A percentile compares a stretch with the other conserved stretches of the same genome.
These are phyloP conservation scores for Rhamnusium bicolor DNA, from an alignment of 2,888 invertebrate genomes.

Conservation along the genomic window DNA sequence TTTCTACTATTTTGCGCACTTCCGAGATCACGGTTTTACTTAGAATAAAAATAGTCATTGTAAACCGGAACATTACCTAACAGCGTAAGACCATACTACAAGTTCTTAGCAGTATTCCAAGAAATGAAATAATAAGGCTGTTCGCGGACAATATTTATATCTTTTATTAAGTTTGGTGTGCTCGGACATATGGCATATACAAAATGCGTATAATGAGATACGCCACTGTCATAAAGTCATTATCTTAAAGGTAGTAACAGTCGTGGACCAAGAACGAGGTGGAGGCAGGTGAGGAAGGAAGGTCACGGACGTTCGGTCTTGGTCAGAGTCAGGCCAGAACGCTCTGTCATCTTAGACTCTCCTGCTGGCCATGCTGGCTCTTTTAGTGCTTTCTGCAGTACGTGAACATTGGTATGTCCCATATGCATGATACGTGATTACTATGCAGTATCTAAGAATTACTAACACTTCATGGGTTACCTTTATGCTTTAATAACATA, in stretches of 20 bases:
- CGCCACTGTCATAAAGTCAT: conserved; percentile 34
- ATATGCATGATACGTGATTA: conserved; percentile 1
- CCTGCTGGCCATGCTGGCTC: conserved; percentile 32
- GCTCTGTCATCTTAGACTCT: conserved; percentile 58
- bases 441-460: background rate
- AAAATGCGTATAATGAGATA: background rate
- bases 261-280: conserved; percentile 50
- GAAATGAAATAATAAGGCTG: background rate
- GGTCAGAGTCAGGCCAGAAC: conserved; percentile 59
- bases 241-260: conserved; percentile 47
- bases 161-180: background rate
- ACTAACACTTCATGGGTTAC: conserved; percentile 5
- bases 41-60: background rate
- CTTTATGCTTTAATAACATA: conserved; percentile 13
- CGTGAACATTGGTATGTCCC: background rate
- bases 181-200: background rate
- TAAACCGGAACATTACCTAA: background rate
- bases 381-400: conserved; percentile 6
- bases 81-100: too few species aligned
- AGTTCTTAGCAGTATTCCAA: too few species aligned
- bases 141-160: background rate
- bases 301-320: conserved; percentile 69
- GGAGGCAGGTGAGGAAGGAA: conserved; percentile 63
- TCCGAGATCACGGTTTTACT: too few species aligned
- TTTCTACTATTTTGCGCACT: too few species aligned